Conservation (phyloP, 2,113 vertebrate species). For the Azemiops feae region DNA sequence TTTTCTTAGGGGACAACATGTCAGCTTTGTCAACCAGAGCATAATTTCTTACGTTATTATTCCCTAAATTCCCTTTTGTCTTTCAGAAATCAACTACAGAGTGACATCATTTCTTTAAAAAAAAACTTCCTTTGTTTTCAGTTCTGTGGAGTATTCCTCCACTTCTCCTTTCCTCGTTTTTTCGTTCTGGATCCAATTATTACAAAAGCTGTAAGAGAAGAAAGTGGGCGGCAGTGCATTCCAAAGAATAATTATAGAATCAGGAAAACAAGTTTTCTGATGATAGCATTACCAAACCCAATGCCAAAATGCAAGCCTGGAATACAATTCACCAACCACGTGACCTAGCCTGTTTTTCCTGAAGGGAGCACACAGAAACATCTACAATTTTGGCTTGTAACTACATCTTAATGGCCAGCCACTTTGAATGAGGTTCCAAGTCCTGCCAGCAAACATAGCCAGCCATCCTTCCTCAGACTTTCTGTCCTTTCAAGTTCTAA, state of each 20-base stretch:
- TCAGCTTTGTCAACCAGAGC: constrained; percentile 53
- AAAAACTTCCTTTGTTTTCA: not conserved
- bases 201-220: constrained; percentile 50
- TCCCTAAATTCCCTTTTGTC: not conserved
- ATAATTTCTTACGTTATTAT: constrained; percentile 43
- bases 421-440: not conserved
- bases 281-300: constrained; percentile 62
- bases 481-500: not conserved
- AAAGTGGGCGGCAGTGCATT: constrained; percentile 38
- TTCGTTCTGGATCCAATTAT: constrained; percentile 50
- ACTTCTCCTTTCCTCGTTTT: not conserved
- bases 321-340: constrained; percentile 56
- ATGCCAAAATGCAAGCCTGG: constrained; percentile 62
- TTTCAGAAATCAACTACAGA: constrained; percentile 42
- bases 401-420: not conserved
- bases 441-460: not conserved
- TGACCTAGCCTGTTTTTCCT: constrained; percentile 53
- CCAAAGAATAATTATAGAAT: constrained; percentile 64
- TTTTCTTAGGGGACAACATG: not conserved
- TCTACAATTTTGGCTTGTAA: constrained; percentile 5
- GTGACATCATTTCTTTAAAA: constrained; percentile 6
- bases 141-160: not conserved
- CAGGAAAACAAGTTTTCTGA: constrained; percentile 66
- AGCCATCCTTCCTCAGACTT: not conserved
- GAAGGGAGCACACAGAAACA: constrained; percentile 1